Evolutionary conservation across 1,140 invertebrate species (phyloP).

Genomic region (Rhopalosiphum maidis): DNA sequence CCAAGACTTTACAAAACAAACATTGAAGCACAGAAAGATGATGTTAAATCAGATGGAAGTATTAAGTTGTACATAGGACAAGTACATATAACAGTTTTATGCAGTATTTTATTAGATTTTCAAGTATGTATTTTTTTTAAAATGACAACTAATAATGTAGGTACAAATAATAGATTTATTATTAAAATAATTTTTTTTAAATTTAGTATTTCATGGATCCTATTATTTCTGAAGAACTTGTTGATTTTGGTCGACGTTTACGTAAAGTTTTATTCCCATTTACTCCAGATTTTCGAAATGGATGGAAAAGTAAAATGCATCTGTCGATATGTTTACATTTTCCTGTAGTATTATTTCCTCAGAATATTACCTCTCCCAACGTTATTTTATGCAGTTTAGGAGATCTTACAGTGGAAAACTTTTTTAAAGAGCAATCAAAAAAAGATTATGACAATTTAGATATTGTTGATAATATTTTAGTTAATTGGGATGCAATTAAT

Average conservation of each 20-base stretch:
- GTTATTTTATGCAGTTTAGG: slow-evolving; percentile 81
- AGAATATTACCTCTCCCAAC: slow-evolving; percentile 80
- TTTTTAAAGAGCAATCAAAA: slow-evolving; percentile 72
- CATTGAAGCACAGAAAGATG: slow-evolving; percentile 65
- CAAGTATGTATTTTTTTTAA: slow-evolving; percentile 64
- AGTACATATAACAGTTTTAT: slow-evolving; percentile 75
- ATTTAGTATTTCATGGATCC: slow-evolving; percentile 74
- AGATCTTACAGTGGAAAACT: slow-evolving; percentile 78
- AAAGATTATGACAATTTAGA: slow-evolving; percentile 62
- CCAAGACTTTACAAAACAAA: slow-evolving; percentile 67
- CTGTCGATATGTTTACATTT: slow-evolving; percentile 77
- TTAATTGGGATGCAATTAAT: slow-evolving; percentile 73
- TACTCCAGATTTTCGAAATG: slow-evolving; percentile 67
- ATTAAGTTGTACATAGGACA: slow-evolving; percentile 75
- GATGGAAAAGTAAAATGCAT: slow-evolving; percentile 70
- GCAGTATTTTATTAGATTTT: slow-evolving; percentile 75
- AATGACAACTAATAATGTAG: background rate
- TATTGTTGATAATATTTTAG: slow-evolving; percentile 74
- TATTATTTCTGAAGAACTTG: slow-evolving; percentile 66
- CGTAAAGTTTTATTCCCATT: slow-evolving; percentile 63
- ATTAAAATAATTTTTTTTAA: slow-evolving; percentile 58
- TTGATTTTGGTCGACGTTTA: slow-evolving; percentile 62
- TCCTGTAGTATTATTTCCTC: slow-evolving; percentile 78
- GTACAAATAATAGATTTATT: background rate
- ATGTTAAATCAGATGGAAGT: slow-evolving; percentile 72